Conservation (phyloP, 2,113 vertebrate genomes). For the Xenopus laevis region DNA sequence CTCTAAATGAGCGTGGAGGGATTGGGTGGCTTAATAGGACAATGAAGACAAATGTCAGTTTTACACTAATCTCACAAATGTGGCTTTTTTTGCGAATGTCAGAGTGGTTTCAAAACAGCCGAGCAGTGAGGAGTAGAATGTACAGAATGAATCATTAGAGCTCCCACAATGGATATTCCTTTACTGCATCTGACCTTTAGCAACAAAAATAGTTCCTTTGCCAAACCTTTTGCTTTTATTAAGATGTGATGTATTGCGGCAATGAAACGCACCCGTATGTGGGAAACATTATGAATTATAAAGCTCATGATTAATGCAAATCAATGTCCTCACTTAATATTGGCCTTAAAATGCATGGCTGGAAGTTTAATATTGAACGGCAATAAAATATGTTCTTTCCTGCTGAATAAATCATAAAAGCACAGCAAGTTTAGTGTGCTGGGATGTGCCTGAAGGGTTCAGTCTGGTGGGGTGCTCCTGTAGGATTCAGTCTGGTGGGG, state of each 20-base stretch:
- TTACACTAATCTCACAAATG: background rate
- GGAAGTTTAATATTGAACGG: conserved; percentile 8
- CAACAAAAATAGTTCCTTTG: conserved; percentile 26
- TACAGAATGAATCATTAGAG: conserved; percentile 5
- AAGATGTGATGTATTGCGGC: conserved; percentile 24
- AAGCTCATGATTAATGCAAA: conserved; percentile 21
- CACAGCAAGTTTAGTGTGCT: too few relatives aligned
- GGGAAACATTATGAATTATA: background rate
- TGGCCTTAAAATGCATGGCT: conserved; percentile 18
- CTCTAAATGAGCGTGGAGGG: background rate
- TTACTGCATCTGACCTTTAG: conserved; percentile 23
- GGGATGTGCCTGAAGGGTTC: too few relatives aligned
- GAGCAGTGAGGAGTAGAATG: background rate
- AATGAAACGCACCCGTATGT: conserved; percentile 10
- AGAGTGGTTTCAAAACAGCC: background rate
- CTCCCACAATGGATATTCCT: conserved; percentile 2
- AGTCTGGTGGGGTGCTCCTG: too few relatives aligned
- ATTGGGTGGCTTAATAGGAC: background rate
- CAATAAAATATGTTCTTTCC: conserved; percentile 22
- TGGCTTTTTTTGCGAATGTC: background rate
- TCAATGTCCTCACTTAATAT: conserved; percentile 16
- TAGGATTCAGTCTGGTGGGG: too few relatives aligned
- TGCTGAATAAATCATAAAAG: background rate
- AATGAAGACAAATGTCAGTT: conserved; percentile 6
- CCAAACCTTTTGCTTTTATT: conserved; percentile 20